A percentile compares a stretch with the other conserved stretches of the same genome.
Conservation (phyloP, 2,113 vertebrate species). For the Silurus glanis region DNA sequence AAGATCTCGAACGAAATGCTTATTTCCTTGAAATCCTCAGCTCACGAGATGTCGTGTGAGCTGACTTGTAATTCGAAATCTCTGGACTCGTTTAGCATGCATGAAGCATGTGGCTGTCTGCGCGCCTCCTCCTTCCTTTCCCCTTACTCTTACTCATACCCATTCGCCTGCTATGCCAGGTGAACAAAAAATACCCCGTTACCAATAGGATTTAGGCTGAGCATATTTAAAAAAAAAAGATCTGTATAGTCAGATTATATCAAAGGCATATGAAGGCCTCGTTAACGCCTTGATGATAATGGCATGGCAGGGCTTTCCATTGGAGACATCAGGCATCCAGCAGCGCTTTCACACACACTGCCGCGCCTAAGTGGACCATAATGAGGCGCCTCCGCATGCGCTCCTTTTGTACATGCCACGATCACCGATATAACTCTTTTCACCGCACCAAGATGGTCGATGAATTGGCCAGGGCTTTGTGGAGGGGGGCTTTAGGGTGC, state of each 20-base stretch:
- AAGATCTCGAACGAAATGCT: not conserved
- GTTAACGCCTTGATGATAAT: constrained; percentile 89
- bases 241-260: constrained; percentile 95
- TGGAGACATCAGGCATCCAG: constrained; percentile 76
- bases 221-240: constrained; percentile 79
- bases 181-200: constrained; percentile 72
- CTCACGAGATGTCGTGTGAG: constrained; percentile 77
- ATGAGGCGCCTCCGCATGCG: constrained; percentile 91
- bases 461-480: constrained; percentile 84
- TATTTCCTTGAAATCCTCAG: constrained; percentile 4
- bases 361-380: constrained; percentile 88
- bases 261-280: constrained; percentile 94
- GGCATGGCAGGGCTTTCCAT: constrained; percentile 81
- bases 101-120: constrained; percentile 77
- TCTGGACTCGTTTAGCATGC: constrained; percentile 76
- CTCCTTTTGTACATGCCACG: constrained; percentile 76
- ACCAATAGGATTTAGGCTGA: constrained; percentile 94
- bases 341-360: constrained; percentile 76
- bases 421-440: constrained; percentile 83
- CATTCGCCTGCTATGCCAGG: constrained; percentile 77
- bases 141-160: not conserved
- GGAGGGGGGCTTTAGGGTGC: constrained; percentile 44
- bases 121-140: constrained; percentile 58
- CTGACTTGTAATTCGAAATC: constrained; percentile 70
- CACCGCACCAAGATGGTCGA: constrained; percentile 83